phyloP scores from a whole-genome alignment of 2,113 vertebrate species.

The Coptodon bakossiorum region DNA sequence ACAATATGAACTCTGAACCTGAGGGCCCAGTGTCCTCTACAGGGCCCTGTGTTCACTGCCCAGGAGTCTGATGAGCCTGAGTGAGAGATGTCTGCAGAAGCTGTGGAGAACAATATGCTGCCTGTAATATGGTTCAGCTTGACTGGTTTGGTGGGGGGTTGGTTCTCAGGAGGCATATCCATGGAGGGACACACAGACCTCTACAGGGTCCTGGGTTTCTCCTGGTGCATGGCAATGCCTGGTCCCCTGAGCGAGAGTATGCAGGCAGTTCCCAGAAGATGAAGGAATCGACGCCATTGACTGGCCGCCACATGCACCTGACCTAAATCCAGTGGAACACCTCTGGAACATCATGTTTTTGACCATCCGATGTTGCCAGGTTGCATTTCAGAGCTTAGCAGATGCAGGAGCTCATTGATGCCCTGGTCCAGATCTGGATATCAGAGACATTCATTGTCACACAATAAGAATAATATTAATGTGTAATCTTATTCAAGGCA shows the following conservation, averaged over 20 bases:
- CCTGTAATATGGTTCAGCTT: neutral
- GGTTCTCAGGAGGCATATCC: neutral
- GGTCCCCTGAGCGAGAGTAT: neutral
- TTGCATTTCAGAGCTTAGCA: neutral
- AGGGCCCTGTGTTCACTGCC: neutral
- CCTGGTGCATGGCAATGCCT: neutral
- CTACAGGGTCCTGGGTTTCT: neutral
- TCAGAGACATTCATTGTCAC: neutral
- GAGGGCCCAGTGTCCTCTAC: neutral
- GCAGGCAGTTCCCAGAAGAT: neutral
- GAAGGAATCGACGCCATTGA: neutral
- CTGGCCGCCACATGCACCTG: neutral
- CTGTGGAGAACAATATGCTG: neutral
- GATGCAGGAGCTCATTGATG: neutral
- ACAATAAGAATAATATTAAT: slow-evolving; percentile 8
- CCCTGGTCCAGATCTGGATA: neutral
- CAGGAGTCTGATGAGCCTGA: neutral
- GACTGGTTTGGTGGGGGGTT: neutral
- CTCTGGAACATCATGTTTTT: neutral
- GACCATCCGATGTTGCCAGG: neutral
- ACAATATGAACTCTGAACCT: neutral
- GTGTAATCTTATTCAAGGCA: slow-evolving; percentile 4
- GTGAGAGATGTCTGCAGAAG: neutral
- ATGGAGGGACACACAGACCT: neutral
- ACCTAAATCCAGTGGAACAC: neutral